A percentile compares a stretch with the other conserved stretches of the same genome.
Conservation (phyloP, 2,113 vertebrate species). For the Xenus cinereus region DNA sequence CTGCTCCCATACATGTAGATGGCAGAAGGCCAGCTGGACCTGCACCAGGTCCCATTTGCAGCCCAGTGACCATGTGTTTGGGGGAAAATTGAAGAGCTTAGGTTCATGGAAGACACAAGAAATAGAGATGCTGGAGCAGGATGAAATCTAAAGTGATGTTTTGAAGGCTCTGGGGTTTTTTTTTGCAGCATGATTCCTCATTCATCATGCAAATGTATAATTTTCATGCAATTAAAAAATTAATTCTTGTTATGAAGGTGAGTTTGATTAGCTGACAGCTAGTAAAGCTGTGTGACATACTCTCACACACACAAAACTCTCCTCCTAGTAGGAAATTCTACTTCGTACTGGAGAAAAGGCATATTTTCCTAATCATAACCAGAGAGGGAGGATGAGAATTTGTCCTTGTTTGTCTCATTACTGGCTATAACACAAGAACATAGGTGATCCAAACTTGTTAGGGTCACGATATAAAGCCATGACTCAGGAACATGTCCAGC, state of each 20-base stretch:
- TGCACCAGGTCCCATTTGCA: not conserved
- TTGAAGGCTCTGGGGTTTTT: not conserved
- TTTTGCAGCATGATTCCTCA: not conserved
- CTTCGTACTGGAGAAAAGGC: not conserved
- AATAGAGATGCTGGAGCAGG: not conserved
- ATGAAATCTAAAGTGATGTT: not conserved
- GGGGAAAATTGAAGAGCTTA: not conserved
- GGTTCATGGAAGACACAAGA: not conserved
- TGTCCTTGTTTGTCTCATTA: not conserved
- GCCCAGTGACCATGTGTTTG: not conserved
- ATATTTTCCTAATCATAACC: not conserved
- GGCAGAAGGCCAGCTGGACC: constrained; percentile 35
- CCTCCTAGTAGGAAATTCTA: not conserved
- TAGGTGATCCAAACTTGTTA: not conserved
- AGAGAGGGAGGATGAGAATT: not conserved
- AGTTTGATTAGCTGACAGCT: constrained; percentile 1
- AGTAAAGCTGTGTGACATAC: not conserved
- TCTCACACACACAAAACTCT: not conserved
- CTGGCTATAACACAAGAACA: not conserved
- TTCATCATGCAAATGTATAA: constrained; percentile 18
- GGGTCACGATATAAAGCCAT: not conserved
- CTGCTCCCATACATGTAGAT: not conserved
- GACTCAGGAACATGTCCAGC: not conserved
- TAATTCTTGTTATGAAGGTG: not conserved
- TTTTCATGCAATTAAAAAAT: constrained; percentile 24